These are phyloP conservation scores for Tetragonisca angustula DNA, from an alignment of 2,888 invertebrate species.

Conservation along the genomic window DNA sequence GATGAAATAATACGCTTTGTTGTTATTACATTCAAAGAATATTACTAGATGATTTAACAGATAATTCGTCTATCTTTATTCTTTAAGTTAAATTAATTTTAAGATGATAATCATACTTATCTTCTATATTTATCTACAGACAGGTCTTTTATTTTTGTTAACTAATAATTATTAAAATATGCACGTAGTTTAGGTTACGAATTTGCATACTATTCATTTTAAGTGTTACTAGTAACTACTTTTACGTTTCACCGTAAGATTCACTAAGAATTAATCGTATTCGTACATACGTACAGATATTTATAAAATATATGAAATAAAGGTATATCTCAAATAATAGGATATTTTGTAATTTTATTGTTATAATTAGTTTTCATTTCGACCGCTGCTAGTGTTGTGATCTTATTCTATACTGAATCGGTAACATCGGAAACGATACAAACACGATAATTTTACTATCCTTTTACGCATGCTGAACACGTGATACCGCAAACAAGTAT, in stretches of 20 bases:
- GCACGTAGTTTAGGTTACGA: neutral
- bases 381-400: neutral
- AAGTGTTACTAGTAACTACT: neutral
- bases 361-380: neutral
- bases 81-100: neutral
- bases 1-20: neutral
- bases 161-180: neutral
- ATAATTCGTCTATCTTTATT: neutral
- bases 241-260: neutral
- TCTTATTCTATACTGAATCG: constrained; percentile 12
- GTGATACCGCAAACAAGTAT: neutral
- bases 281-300: neutral
- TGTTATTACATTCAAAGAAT: neutral
- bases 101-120: neutral
- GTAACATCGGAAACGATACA: neutral
- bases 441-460: neutral
- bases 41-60: neutral
- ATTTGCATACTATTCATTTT: neutral
- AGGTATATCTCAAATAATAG: neutral
- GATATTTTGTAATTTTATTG: neutral
- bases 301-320: neutral
- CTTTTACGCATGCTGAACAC: neutral
- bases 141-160: neutral
- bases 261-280: neutral
- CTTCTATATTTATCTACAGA: neutral